These are phyloP conservation scores for Chaetodon trifasciatus DNA, from an alignment of 2,797 vertebrate genomes.

Conservation along the genomic window DNA sequence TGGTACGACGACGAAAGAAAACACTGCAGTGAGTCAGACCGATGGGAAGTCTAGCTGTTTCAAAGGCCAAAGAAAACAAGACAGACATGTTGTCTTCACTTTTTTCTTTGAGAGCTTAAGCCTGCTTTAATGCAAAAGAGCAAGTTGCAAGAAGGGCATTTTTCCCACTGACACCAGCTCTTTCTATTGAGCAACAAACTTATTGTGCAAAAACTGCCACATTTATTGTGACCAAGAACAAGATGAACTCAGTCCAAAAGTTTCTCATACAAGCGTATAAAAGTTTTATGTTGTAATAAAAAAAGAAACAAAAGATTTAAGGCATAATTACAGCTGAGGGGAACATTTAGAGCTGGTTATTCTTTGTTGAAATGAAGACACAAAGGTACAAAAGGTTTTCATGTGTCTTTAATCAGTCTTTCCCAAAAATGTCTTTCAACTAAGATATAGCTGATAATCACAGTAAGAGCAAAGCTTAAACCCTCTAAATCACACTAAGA, in stretches of 20 bases:
- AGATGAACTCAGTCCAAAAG: constrained; percentile 29
- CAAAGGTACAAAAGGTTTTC: constrained; percentile 16
- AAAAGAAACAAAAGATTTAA: constrained; percentile 29
- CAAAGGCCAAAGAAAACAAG: constrained; percentile 72
- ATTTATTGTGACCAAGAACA: constrained; percentile 49
- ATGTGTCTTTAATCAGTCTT: background rate
- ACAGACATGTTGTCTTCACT: constrained; percentile 65
- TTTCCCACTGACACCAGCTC: constrained; percentile 46
- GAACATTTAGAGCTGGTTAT: constrained; percentile 6
- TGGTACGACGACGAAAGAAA: constrained; percentile 46
- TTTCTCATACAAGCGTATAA: constrained; percentile 30
- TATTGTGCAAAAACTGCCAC: constrained; percentile 67
- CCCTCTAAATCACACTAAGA: constrained; percentile 25
- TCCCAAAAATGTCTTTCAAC: constrained; percentile 6
- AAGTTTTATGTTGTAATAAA: constrained; percentile 42
- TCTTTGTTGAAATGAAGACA: constrained; percentile 13
- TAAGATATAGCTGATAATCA: constrained; percentile 9
- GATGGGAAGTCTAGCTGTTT: constrained; percentile 59
- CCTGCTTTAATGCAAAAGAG: constrained; percentile 67
- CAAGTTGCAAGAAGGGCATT: constrained; percentile 58
- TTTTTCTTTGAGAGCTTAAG: constrained; percentile 62
- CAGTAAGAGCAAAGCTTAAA: constrained; percentile 5
- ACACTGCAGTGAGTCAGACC: constrained; percentile 41
- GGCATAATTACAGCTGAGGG: constrained; percentile 19
- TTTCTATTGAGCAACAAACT: constrained; percentile 64